Percentiles rank a stretch among this genome's conserved stretches.
Conservation (phyloP, 2,888 invertebrate species). For the Drosophila anomelani region DNA sequence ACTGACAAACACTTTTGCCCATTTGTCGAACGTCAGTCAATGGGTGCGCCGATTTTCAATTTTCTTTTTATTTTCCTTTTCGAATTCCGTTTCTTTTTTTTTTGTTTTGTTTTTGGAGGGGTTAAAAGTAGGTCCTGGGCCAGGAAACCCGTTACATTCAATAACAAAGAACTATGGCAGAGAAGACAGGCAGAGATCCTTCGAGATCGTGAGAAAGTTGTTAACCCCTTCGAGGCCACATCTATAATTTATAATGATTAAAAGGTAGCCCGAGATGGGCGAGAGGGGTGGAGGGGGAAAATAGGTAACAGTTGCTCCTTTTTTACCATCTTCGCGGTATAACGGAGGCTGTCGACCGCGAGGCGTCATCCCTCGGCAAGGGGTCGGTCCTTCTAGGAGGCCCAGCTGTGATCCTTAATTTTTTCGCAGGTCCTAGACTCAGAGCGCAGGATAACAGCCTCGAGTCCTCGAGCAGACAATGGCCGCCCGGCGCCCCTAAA, state of each 20-base stretch:
- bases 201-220: constrained; percentile 71
- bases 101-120: constrained; percentile 35
- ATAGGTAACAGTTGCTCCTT: constrained; percentile 72
- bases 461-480: constrained; percentile 31
- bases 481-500: constrained; percentile 3
- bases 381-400: constrained; percentile 16
- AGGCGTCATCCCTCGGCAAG: constrained; percentile 75
- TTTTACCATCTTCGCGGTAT: constrained; percentile 11
- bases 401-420: constrained; percentile 59
- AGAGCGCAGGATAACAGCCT: constrained; percentile 15
- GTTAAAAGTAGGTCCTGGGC: constrained; percentile 26
- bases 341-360: constrained; percentile 49
- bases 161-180: constrained; percentile 53
- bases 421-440: constrained; percentile 16
- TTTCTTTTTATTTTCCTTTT: constrained; percentile 1
- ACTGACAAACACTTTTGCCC: constrained; percentile 66
- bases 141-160: constrained; percentile 34
- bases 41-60: constrained; percentile 29
- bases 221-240: constrained; percentile 78
- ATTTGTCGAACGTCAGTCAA: constrained; percentile 32
- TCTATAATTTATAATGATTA: constrained; percentile 77
- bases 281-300: constrained; percentile 24
- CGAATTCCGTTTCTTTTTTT: background rate
- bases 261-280: constrained; percentile 36
- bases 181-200: constrained; percentile 43